A percentile compares a stretch with the other conserved stretches of the same genome.
Conservation (phyloP, 2,888 invertebrate species). For the Epistrophe eligans region DNA sequence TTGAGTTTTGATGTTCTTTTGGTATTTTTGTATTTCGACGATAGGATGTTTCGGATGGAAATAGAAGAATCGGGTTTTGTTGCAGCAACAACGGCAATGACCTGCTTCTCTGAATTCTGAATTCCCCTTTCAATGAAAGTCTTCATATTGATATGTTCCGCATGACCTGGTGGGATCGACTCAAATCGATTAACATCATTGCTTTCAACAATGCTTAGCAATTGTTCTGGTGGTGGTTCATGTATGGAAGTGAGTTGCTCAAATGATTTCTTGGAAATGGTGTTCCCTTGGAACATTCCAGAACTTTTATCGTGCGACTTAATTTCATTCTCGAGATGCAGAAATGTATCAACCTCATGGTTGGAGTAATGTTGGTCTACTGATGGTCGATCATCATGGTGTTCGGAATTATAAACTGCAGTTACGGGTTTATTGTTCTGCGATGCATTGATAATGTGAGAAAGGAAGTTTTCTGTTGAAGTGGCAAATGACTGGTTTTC, state of each 20-base stretch:
- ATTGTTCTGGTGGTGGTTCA: conserved; percentile 40
- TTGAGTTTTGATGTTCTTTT: background rate
- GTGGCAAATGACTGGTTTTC: background rate
- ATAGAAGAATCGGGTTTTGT: background rate
- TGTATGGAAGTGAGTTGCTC: conserved; percentile 22
- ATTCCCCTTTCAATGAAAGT: background rate
- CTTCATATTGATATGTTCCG: background rate
- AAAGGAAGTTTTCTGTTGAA: background rate
- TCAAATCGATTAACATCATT: conserved; percentile 36
- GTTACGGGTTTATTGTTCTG: background rate
- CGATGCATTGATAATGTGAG: background rate
- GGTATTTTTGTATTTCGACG: conserved; percentile 19
- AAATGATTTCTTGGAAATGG: background rate
- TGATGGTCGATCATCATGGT: background rate
- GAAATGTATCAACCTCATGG: background rate
- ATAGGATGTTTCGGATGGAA: conserved; percentile 16
- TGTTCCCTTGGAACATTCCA: background rate
- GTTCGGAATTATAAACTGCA: background rate
- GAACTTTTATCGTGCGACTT: background rate
- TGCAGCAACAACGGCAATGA: background rate
- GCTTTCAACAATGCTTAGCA: conserved; percentile 15
- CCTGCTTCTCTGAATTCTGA: background rate
- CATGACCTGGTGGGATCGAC: conserved; percentile 24
- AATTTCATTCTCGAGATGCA: background rate
- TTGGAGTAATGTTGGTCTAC: background rate